These are phyloP conservation scores for Drosophila mimica DNA, from an alignment of 2,888 invertebrate genomes.

Conservation along the genomic window DNA sequence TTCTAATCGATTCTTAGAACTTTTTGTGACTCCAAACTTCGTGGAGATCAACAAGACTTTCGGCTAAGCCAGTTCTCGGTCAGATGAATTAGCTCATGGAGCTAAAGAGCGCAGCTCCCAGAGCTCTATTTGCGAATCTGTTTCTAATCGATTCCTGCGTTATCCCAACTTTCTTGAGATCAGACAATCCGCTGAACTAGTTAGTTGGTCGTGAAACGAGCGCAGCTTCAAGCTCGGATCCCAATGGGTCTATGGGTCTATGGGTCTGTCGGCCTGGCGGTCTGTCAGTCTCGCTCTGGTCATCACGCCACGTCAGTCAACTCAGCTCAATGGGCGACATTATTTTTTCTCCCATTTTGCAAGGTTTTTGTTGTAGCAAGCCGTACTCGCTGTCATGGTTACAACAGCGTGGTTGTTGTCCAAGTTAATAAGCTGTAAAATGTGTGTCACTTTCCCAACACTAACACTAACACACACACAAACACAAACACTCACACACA, in stretches of 20 bases:
- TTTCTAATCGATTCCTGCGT: background rate
- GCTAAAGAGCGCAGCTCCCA: too few species aligned
- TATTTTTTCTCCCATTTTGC: conserved; percentile 27
- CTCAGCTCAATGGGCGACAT: conserved; percentile 50
- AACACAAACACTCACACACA: background rate
- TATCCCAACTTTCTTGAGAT: background rate
- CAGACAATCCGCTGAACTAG: background rate
- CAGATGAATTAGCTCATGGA: background rate
- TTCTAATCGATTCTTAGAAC: background rate
- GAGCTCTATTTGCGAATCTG: background rate
- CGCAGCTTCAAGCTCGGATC: conserved; percentile 12
- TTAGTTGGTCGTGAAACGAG: background rate
- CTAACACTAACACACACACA: background rate
- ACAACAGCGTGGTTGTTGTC: conserved; percentile 59
- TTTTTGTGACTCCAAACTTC: background rate
- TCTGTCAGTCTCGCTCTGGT: conserved; percentile 55
- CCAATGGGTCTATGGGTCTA: conserved; percentile 27
- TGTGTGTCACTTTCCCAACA: conserved; percentile 76
- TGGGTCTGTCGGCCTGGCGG: conserved; percentile 8
- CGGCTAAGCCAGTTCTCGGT: background rate
- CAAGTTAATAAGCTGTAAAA: conserved; percentile 82
- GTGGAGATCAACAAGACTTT: background rate
- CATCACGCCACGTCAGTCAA: conserved; percentile 47
- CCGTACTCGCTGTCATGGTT: conserved; percentile 21
- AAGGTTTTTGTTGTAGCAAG: conserved; percentile 30